A percentile compares a stretch with the other conserved stretches of the same genome.
Conservation (phyloP, 2,888 invertebrate species). For the Parnassius glacialis region DNA sequence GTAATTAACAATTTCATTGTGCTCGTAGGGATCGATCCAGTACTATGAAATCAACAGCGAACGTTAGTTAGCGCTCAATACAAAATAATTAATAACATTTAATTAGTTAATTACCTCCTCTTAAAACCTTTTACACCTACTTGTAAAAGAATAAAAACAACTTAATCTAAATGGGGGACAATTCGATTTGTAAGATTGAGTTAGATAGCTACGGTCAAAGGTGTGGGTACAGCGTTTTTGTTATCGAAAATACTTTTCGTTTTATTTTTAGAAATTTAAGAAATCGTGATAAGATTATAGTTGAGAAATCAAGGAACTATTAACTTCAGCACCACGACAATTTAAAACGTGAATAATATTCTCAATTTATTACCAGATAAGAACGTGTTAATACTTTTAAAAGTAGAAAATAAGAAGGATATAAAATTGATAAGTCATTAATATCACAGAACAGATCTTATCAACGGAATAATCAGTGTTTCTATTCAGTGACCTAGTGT, state of each 20-base stretch:
- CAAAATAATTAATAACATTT: background rate
- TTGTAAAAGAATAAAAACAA: background rate
- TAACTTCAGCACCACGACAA: background rate
- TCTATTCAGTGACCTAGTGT: too few relatives aligned
- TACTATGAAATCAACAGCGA: too few relatives aligned
- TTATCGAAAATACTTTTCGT: slow-evolving; percentile 1
- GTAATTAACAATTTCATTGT: too few relatives aligned
- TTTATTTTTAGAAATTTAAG: slow-evolving; percentile 12
- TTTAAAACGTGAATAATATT: slow-evolving; percentile 6
- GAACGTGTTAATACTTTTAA: background rate
- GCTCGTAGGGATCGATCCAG: too few relatives aligned
- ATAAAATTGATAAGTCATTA: too few relatives aligned
- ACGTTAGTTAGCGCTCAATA: too few relatives aligned
- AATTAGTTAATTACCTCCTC: background rate
- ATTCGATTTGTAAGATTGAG: slow-evolving; percentile 11
- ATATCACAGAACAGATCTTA: too few relatives aligned
- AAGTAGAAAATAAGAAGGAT: too few relatives aligned
- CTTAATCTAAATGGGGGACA: slow-evolving; percentile 13
- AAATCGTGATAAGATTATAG: slow-evolving; percentile 6
- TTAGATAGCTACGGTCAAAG: slow-evolving; percentile 13
- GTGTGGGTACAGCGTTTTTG: slow-evolving; percentile 6
- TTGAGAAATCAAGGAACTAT: slow-evolving; percentile 7
- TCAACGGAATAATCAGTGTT: too few relatives aligned
- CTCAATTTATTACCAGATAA: slow-evolving; percentile 2
- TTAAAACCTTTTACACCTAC: background rate